Evolutionary conservation across 1,140 invertebrate species (phyloP), one percentile per base, ranked within the genome.

Genomic region (Saxidomus purpurata): DNA sequence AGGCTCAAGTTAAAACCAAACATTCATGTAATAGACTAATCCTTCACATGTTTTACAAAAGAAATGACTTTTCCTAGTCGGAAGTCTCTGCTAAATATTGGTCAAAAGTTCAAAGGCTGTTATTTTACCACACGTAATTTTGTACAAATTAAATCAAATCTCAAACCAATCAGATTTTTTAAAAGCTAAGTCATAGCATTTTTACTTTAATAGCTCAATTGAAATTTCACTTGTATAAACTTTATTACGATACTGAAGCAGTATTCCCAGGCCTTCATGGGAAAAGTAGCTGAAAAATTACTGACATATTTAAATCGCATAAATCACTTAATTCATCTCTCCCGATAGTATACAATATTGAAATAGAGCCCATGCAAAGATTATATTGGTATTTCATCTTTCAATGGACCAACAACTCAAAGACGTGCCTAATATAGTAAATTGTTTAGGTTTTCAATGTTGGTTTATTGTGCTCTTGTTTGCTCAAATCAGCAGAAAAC

Each of bases 321-420:
- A 71, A 71, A 38, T 71, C 34, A 38, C 67, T 38, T 71, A 38
- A 71, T 38, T 71, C 67, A 38, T 40, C 25, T 67, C 9, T 25
- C 22, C 4, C 4, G 28, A 67, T 31, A 31, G 28, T 71, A 71
- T 38, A 71, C 67, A 71, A 71, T 71, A 38, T 28, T 17, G 67
- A 38, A 71, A 71, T 71, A 38, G n/a, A 36, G 67, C 67, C 34
- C 3, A 19, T 38, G 67, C 19, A 19, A 36, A 36, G 67, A 71
- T 71, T 38, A 40, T 71, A 71, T 71, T 15, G 3, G 34, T 38
- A 77, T 77, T 25, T 77, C 74, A 28, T 49, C 40, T 52, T 25
- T 52, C 40, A 77, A 77, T 47, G 74, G n/a, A 25, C n/a, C 74
- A 77, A 49, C 47, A 49, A 77, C 34, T 49, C 28, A 77, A 47